Conservation (phyloP, 64 coral and sea anemone species). For the Stichodactyla mertensii region DNA sequence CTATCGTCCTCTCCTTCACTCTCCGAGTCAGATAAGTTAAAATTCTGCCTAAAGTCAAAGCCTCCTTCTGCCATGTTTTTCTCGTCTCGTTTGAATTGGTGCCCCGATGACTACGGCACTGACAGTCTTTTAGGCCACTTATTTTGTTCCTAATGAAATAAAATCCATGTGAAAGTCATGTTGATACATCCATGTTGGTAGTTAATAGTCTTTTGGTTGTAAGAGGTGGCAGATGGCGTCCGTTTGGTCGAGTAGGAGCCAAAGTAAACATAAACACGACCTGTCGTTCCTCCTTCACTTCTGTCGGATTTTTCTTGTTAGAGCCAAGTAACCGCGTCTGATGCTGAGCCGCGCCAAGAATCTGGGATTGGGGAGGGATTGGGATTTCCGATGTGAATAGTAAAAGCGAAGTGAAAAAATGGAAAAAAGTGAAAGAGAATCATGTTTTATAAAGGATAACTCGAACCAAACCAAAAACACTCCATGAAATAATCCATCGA, state of each 20-base stretch:
- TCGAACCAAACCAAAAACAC: not conserved
- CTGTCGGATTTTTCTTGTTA: not conserved
- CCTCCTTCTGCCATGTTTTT: slow-evolving; percentile 18
- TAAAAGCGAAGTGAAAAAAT: no score
- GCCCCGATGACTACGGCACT: not conserved
- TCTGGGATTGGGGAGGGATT: not conserved
- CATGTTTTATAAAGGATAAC: not conserved
- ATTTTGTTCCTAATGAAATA: not conserved
- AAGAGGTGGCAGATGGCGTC: not conserved
- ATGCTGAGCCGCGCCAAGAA: not conserved
- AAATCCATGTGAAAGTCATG: not conserved
- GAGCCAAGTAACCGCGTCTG: slow-evolving; percentile 5
- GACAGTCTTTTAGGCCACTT: not conserved
- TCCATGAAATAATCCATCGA: no score
- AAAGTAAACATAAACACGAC: slow-evolving; percentile 21
- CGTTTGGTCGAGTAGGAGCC: not conserved
- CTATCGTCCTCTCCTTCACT: slow-evolving; percentile 28
- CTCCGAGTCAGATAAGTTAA: slow-evolving; percentile 21
- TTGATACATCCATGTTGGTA: not conserved
- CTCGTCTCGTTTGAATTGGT: not conserved
- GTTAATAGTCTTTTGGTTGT: slow-evolving; percentile 1
- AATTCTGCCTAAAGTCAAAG: slow-evolving; percentile 20
- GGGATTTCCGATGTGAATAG: no score
- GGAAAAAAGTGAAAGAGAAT: not conserved
- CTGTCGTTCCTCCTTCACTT: not conserved